Evolutionary conservation across 2,113 vertebrate species (phyloP).

Genomic region (Xyrauchen texanus): DNA sequence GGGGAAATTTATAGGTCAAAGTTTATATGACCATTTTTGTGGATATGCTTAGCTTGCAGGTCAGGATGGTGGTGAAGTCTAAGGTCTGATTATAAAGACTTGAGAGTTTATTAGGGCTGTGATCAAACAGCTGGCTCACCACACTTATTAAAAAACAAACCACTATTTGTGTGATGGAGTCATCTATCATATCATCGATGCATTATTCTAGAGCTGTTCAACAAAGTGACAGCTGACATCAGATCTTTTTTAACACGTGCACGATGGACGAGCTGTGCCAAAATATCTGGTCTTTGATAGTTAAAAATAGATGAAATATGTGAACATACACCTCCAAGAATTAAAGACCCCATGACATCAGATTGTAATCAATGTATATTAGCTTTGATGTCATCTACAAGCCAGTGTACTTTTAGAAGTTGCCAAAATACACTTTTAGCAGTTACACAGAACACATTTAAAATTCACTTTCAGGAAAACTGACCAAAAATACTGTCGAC

Average conservation of each 20-base stretch:
- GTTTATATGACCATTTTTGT: conserved; percentile 69
- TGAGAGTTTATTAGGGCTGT: conserved; percentile 33
- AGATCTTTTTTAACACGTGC: background rate
- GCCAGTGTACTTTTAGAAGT: too few relatives aligned
- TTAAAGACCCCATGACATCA: too few relatives aligned
- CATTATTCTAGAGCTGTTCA: conserved; percentile 4
- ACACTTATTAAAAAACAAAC: conserved; percentile 43
- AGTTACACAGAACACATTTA: too few relatives aligned
- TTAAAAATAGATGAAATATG: background rate
- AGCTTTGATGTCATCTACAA: too few relatives aligned
- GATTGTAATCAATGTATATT: too few relatives aligned
- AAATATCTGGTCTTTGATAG: background rate
- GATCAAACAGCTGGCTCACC: conserved; percentile 15
- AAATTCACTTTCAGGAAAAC: too few relatives aligned
- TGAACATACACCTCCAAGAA: background rate
- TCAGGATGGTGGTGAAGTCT: conserved; percentile 37
- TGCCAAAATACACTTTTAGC: too few relatives aligned
- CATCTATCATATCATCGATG: conserved; percentile 33
- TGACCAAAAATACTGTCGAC: too few relatives aligned
- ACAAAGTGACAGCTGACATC: conserved; percentile 32
- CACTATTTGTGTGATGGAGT: conserved; percentile 29
- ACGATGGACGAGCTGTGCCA: too few relatives aligned
- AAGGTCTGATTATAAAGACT: conserved; percentile 36
- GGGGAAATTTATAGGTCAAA: conserved; percentile 67
- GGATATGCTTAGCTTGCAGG: conserved; percentile 71